Evolutionary conservation across 2,888 invertebrate genomes (phyloP), one percentile per base, ranked within the genome.

Genomic region (Leptopilina myrica): DNA sequence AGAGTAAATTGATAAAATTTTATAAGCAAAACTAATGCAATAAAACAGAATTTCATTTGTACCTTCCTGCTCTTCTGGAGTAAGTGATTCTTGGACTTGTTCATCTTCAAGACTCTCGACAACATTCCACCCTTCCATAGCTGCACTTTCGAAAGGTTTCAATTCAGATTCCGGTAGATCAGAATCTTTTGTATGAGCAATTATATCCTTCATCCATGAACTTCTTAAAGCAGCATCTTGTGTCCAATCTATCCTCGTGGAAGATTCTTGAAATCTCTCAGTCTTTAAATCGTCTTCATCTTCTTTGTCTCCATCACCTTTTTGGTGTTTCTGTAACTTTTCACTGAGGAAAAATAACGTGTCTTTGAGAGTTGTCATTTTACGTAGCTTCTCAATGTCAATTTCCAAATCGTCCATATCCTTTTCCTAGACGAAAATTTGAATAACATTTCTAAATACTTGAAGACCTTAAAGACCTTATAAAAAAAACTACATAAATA

Each of bases 21-120:
- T 8, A 33, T 0, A 33, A 33, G 33, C 33, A 33, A 33, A 2
- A 1, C 3, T 33, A 33, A 33, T 56, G n/a, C 12, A 56, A 12
- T 1, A 59, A n/a, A 15, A 59, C 0, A 15, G 12, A 59, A 59
- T 65, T 76, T 73, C 79, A 59, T 65, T 76, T 73, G 79, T 90
- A 95, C 95, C 95, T 93, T 96, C 95, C 88, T 94, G 92, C 83
- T 96, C 93, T 86, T 95, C 94, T 0, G 94, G 93, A 40, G 95
- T 94, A n/a, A 95, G 88, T 26, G 94, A 91, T 67, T 93, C 92
- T 83, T 93, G 93, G 69, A 93, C 88, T 46, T 93, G 91, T 62
- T 94, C 93, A 0, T 94, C 93, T 0, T 92, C 91, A 15, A 85
- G 85, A 0, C 75, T 83, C 0, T 83, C 79, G 8, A 81, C 81